Evolutionary conservation across 2,797 vertebrate genomes (phyloP), one percentile per base, ranked within the genome.

Genomic region (Synanceia verrucosa): DNA sequence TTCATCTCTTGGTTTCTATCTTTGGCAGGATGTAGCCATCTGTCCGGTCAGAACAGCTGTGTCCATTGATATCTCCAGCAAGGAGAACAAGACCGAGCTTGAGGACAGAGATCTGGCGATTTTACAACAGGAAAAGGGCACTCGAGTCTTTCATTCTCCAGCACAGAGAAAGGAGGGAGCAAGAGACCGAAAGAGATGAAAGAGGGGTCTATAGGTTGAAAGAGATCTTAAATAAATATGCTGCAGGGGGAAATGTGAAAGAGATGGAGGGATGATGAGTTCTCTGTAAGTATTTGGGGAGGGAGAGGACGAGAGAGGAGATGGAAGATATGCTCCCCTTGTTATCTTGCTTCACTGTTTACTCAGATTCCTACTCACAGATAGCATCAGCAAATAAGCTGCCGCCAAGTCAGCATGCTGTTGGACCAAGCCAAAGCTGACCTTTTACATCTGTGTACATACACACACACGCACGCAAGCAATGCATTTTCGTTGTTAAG

Each of bases 321-420:
- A 72, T 70, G 50, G 78, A 84, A 87, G 82, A 90, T 80, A 60
- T 78, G 65, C 79, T 80, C 72, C 65, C 52, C 81, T 82, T 73
- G 81, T 93, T 92, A 93, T 95, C 91, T 82, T 36, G 52, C 60
- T 65, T 83, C 43, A 58, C 50, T 94, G 94, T 94, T 94, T 94
- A 93, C 82, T 83, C 90, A 93, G 93, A 93, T 91, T 89, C 81
- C 78, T 80, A 67, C 82, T 88, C 65, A 50, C 73, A 85, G 94
- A 94, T 94, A 91, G 73, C 75, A 93, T 94, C 93, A 91, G 92
- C 92, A 94, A 95, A 94, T 91, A 93, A 83, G 77, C 86, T 73
- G 68, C 4, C 50, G 50, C 59, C 71, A 83, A 81, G 89, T 81
- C 60, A 85, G 92, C 70, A 80, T 89, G 88, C 84, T 74, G 83